Evolutionary conservation across 2,797 vertebrate genomes (phyloP), one percentile per base, ranked within the genome.

Genomic region (Tamandua tetradactyla): DNA sequence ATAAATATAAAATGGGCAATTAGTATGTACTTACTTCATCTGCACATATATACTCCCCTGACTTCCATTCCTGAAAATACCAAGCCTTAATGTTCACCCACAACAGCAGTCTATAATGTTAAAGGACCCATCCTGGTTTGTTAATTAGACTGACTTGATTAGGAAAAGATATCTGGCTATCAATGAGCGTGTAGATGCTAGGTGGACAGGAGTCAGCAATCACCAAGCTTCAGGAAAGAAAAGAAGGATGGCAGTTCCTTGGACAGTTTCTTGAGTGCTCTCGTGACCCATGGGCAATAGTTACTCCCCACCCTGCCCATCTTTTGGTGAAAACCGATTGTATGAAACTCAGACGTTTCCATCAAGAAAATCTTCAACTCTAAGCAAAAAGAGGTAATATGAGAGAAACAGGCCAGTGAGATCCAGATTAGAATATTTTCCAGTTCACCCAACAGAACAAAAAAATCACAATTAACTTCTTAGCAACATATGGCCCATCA

Each of bases 321-420:
- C 97, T 98, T 97, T 72, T 95, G 95, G 93, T 90, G 76, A 97
- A 95, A 97, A 97, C 94, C n/a, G 80, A 96, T 95, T 94, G 97
- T 96, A 94, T 97, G 91, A 95, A 93, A 96, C 94, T 93, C 27
- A 20, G 74, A 92, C 0, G 42, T 35, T 95, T 95, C 92, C 44
- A 96, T 96, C 91, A 97, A 95, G 91, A 97, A 96, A 97, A 97
- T 86, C 75, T 78, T 93, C 92, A 97, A 92, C 91, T 96, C 91
- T 84, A 35, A 79, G 76, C 47, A 95, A 90, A 91, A 80, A 44
- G 22, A 80, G 47, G 18, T 71, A 71, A 71, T 32, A 94, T 37
- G 42, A 91, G 91, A 91, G 94, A 95, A 95, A 55, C 32, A 88
- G 80, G 94, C 87, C 84, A 91, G 88, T 87, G 80, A 84, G 86